Percentiles rank a stretch among this genome's conserved stretches.
Evolutionary conservation across 1,140 invertebrate species (phyloP).

Genomic region (Bombus consobrinus): DNA sequence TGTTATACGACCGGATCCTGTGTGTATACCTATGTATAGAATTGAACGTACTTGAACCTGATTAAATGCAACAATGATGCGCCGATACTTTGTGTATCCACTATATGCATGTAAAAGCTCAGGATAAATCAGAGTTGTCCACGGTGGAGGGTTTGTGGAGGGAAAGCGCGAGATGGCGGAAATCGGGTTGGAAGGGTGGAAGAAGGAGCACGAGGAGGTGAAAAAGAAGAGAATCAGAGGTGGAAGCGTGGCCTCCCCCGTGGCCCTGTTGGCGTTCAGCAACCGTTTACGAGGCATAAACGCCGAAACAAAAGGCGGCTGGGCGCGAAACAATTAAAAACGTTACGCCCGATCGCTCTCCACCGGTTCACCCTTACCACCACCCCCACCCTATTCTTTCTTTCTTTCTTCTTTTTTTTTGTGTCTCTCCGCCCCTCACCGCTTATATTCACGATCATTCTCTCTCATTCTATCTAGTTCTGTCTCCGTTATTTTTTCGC

Average conservation of each 20-base stretch:
- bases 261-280: conserved; percentile 49
- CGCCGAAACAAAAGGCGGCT: conserved; percentile 81
- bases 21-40: no score
- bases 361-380: conserved; percentile 67
- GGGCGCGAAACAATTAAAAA: conserved; percentile 83
- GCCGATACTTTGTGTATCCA: no score
- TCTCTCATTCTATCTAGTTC: conserved; percentile 3
- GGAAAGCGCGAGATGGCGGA: background rate
- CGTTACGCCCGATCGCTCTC: conserved; percentile 82
- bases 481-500: conserved; percentile 47
- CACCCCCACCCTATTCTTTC: conserved; percentile 48
- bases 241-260: conserved; percentile 32
- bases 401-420: conserved; percentile 15
- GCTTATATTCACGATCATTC: conserved; percentile 24
- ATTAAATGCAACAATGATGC: no score
- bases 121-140: background rate
- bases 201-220: background rate
- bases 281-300: conserved; percentile 81
- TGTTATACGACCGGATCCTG: no score
- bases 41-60: no score
- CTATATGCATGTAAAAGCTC: background rate
- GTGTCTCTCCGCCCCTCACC: conserved; percentile 9
- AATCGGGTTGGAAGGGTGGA: background rate
- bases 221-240: conserved; percentile 43
- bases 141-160: background rate